Evolutionary conservation across 2,888 invertebrate genomes (phyloP).

Genomic region (Leptopilina drosophilae): DNA sequence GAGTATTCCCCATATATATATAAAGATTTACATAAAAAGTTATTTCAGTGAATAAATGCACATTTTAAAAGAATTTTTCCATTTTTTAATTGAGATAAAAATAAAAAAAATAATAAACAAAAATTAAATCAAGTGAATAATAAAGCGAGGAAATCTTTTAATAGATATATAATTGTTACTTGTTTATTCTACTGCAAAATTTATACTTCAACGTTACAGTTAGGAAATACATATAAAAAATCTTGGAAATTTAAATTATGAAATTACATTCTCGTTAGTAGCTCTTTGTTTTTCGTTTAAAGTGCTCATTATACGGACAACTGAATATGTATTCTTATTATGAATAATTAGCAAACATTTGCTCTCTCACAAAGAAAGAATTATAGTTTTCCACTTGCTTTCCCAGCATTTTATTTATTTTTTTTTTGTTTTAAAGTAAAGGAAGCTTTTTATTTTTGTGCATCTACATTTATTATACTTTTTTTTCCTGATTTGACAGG

Average conservation of each 20-base stretch:
- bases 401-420: neutral
- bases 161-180: neutral
- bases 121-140: too few species aligned
- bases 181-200: neutral
- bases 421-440: neutral
- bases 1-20: too few species aligned
- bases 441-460: neutral
- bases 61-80: too few species aligned
- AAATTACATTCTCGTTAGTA: neutral
- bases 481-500: too few species aligned
- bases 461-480: neutral
- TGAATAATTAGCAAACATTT: constrained; percentile 11
- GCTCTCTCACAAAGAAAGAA: neutral
- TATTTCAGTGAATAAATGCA: too few species aligned
- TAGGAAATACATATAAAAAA: neutral
- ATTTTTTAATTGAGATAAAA: too few species aligned
- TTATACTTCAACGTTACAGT: neutral
- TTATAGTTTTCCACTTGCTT: neutral
- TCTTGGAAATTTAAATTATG: neutral
- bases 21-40: too few species aligned
- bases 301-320: constrained; percentile 1
- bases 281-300: neutral
- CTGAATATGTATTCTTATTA: neutral
- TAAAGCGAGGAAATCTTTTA: neutral
- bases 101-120: too few species aligned